phyloP scores from a whole-genome alignment of 2,888 invertebrate genomes.

The Chrysolina americana region DNA sequence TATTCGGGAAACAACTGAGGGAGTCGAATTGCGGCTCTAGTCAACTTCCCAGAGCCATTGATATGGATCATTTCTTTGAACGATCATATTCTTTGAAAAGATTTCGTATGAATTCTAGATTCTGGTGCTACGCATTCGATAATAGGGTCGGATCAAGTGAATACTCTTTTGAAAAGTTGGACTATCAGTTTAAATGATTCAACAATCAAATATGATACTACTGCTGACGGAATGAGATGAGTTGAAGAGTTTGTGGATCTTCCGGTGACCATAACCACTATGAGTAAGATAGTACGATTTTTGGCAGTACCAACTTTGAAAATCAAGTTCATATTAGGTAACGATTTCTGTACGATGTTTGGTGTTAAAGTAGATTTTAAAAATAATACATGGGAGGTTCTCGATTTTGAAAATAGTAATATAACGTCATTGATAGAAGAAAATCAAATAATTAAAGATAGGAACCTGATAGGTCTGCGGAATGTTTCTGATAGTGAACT shows the following conservation, averaged over 20 bases:
- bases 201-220: not conserved
- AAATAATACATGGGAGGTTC: too few species aligned
- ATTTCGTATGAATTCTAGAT: not conserved
- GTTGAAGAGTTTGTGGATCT: not conserved
- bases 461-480: too few species aligned
- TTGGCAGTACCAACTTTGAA: too few species aligned
- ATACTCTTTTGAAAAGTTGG: not conserved
- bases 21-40: not conserved
- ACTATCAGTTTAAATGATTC: not conserved
- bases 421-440: too few species aligned
- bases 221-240: not conserved
- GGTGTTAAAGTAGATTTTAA: too few species aligned
- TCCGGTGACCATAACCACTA: not conserved
- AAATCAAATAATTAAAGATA: too few species aligned
- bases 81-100: not conserved
- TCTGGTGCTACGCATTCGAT: not conserved
- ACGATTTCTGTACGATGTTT: too few species aligned
- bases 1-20: not conserved
- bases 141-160: not conserved
- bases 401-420: too few species aligned
- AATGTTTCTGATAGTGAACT: too few species aligned
- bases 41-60: not conserved
- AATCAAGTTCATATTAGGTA: too few species aligned
- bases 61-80: not conserved
- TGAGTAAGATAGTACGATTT: not conserved